Evolutionary conservation across 2,113 vertebrate species (phyloP), one percentile per base, ranked within the genome.

Genomic region (Benitochromis conjunctus): DNA sequence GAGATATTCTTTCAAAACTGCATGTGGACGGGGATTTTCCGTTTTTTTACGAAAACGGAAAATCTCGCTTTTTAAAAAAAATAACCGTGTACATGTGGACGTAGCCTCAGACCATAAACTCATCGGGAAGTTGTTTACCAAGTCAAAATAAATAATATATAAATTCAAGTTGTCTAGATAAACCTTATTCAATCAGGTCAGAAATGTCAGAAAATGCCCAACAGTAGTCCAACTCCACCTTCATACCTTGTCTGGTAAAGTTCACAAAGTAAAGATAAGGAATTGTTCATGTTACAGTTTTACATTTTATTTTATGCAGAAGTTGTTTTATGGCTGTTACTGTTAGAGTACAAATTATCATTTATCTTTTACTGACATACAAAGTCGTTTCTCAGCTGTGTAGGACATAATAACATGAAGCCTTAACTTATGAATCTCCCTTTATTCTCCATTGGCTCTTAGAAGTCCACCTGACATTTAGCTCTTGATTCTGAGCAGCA

Each of bases 391-490:
- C 16, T 76, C 34, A 26, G 46, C 48, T 71, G 51, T 38, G 48
- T 18, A 14, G 54, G 71, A 88, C 58, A 69, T 21, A 71, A 89
- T 81, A 82, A 60, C 62, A 43, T 13, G 31, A 58, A 66, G 85
- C 29, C 79, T 81, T 26, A 58, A 54, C 48, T 89, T 48, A 69
- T 29, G 60, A 58, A 80, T 87, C 41, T 57, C 43, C 60, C 74
- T 62, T 62, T 57, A 69, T 76, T 86, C 85, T 77, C 55, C 18
- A 46, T 3, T 26, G 79, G 69, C 62, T 88, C 60, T 80, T 83
- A 46, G 14, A 83, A 88, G 83, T 83, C 82, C 64, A 82, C 89
- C 89, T 88, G 90, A 87, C 84, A 85, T 84, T 89, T 84, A 88
- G 78, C 66, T 81, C 80, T 90, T 84, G 80, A 83, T 82, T 83